phyloP scores from a whole-genome alignment of 2,797 vertebrate genomes.

The Thaleichthys pacificus region DNA sequence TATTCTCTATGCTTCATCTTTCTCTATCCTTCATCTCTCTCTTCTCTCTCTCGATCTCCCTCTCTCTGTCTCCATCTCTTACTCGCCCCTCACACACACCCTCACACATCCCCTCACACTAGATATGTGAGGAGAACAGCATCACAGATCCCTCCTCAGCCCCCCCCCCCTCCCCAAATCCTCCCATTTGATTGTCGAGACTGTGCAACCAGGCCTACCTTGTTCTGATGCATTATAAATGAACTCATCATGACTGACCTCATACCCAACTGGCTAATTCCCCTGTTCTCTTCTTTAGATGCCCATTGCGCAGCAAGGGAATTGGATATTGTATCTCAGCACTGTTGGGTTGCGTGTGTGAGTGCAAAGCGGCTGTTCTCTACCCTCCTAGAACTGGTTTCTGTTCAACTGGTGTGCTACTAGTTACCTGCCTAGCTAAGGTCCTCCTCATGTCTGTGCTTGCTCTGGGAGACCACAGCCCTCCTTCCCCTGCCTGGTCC shows the following conservation, averaged over 20 bases:
- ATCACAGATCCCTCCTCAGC: background rate
- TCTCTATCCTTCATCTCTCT: no score
- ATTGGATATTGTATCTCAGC: conserved; percentile 99
- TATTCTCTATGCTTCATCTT: no score
- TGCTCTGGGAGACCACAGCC: conserved; percentile 80
- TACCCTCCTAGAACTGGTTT: conserved; percentile 87
- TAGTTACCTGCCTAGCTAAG: conserved; percentile 66
- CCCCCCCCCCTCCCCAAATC: background rate
- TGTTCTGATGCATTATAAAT: conserved; percentile 66
- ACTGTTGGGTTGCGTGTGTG: conserved; percentile 97
- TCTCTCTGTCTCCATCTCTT: no score
- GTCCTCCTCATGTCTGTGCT: conserved; percentile 81
- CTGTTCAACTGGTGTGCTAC: conserved; percentile 85
- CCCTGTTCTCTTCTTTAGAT: conserved; percentile 99
- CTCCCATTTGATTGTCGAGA: conserved; percentile 29
- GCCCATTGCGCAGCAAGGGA: conserved; percentile 96
- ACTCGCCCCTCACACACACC: no score
- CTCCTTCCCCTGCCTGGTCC: background rate
- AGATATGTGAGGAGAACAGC: no score
- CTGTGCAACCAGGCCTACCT: conserved; percentile 71
- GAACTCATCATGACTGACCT: conserved; percentile 61
- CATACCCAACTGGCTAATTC: conserved; percentile 84
- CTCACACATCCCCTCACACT: background rate
- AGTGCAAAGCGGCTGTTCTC: conserved; percentile 97
- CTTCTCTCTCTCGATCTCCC: no score